Conservation (phyloP, 2,888 invertebrate genomes). For the Agonopterix arenella region DNA sequence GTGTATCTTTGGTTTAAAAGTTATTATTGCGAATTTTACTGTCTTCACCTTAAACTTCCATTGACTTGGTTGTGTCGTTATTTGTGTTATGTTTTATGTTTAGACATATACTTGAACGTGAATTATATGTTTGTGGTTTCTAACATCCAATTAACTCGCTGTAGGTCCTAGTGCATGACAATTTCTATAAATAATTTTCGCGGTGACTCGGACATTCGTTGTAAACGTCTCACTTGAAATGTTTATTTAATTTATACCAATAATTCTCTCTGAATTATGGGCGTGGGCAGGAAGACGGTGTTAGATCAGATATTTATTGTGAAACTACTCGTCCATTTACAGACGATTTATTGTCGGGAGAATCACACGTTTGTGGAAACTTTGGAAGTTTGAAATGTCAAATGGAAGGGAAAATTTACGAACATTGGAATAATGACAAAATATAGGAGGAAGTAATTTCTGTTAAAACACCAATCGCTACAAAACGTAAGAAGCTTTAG, state of each 20-base stretch:
- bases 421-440: constrained; percentile 1
- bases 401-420: constrained; percentile 7
- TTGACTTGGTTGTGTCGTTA: too few relatives aligned
- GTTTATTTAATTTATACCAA: constrained; percentile 72
- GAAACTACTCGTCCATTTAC: constrained; percentile 58
- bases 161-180: constrained; percentile 26
- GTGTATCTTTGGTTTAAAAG: constrained; percentile 35
- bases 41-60: background rate
- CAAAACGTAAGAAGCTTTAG: background rate
- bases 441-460: constrained; percentile 5
- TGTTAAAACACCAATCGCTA: constrained; percentile 2
- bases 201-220: constrained; percentile 52
- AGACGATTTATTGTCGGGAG: constrained; percentile 50
- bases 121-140: constrained; percentile 4
- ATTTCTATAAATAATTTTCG: constrained; percentile 54
- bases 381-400: constrained; percentile 17
- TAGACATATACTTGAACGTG: background rate
- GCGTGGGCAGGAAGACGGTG: constrained; percentile 68
- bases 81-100: too few relatives aligned
- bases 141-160: constrained; percentile 35
- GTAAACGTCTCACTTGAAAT: constrained; percentile 63
- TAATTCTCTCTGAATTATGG: constrained; percentile 68
- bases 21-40: constrained; percentile 44
- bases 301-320: constrained; percentile 70
- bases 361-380: constrained; percentile 18